Conservation (phyloP, 2,797 vertebrate genomes). For the Fundulus diaphanus region DNA sequence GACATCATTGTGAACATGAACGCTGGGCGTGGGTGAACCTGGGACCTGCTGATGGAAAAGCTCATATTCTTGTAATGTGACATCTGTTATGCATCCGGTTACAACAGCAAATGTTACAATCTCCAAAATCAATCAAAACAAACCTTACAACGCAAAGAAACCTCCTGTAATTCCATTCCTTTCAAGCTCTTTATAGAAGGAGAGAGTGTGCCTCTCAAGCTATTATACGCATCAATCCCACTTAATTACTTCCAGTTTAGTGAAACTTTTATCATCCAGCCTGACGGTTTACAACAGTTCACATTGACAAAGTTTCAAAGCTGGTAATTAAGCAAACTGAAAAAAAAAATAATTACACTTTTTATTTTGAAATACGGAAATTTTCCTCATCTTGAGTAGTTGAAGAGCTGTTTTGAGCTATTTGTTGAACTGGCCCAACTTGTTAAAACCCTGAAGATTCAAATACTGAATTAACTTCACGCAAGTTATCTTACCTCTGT, state of each 20-base stretch:
- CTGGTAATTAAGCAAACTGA: not conserved
- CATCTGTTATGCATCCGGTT: not conserved
- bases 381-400: not conserved
- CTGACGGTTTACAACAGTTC: not conserved
- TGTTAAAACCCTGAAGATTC: not conserved
- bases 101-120: not conserved
- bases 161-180: not conserved
- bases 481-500: not conserved
- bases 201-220: not conserved
- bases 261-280: not conserved
- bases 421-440: not conserved
- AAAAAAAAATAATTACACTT: no score
- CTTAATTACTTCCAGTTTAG: not conserved
- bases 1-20: not conserved
- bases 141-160: not conserved
- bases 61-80: not conserved
- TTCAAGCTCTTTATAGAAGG: not conserved
- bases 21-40: no score
- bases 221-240: not conserved
- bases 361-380: not conserved
- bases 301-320: not conserved
- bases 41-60: not conserved
- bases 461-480: not conserved
- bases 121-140: slow-evolving; percentile 1
- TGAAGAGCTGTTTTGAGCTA: not conserved